A percentile compares a stretch with the other conserved stretches of the same genome.
Conservation (phyloP, 2,888 invertebrate genomes). For the Cactoblastis cactorum region DNA sequence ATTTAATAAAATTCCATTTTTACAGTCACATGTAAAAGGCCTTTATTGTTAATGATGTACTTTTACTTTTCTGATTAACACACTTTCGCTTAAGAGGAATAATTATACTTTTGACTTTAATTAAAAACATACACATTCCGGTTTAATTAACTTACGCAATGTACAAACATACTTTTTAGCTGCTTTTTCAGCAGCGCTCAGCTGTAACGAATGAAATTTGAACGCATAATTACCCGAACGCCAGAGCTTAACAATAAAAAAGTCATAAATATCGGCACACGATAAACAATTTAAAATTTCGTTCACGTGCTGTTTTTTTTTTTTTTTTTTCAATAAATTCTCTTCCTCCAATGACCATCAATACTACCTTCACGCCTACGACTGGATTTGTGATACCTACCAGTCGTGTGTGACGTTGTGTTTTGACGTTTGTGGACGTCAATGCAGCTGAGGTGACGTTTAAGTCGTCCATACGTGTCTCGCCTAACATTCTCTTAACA, state of each 20-base stretch:
- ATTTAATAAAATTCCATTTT: too few relatives aligned
- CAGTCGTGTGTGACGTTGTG: constrained; percentile 28
- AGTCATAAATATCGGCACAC: constrained; percentile 16
- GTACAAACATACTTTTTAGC: constrained; percentile 1
- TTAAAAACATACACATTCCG: constrained; percentile 11
- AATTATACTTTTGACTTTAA: background rate
- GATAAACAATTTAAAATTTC: constrained; percentile 19
- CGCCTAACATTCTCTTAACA: constrained; percentile 14
- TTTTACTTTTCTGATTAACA: constrained; percentile 1
- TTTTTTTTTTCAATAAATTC: too few relatives aligned
- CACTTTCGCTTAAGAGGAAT: background rate
- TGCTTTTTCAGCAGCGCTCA: constrained; percentile 4
- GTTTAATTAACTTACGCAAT: constrained; percentile 12
- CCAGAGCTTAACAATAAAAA: constrained; percentile 14
- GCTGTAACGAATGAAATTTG: constrained; percentile 11
- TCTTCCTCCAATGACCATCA: too few relatives aligned
- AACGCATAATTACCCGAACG: constrained; percentile 8
- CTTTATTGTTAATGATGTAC: background rate
- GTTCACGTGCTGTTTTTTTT: constrained; percentile 23
- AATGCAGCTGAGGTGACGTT: constrained; percentile 27
- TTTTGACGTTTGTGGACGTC: constrained; percentile 27
- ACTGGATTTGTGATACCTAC: too few relatives aligned
- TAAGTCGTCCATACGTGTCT: constrained; percentile 21
- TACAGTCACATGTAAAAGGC: too few relatives aligned
- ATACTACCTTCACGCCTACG: too few relatives aligned